These are phyloP conservation scores for Coelogynopora nodosa DNA, from an alignment of 2,888 invertebrate genomes.

Conservation along the genomic window DNA sequence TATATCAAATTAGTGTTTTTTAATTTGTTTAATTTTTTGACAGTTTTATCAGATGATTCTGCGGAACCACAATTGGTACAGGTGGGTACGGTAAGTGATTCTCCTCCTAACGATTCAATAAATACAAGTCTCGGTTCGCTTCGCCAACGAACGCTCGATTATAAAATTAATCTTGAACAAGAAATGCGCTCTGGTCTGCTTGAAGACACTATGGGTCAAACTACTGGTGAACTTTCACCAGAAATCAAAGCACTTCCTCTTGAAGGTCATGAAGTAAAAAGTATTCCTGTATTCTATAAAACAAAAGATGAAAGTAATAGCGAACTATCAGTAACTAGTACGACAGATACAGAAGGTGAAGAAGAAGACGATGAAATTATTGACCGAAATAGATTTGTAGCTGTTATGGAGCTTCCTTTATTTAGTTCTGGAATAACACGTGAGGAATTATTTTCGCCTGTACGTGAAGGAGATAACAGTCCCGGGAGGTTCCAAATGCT, in stretches of 20 bases:
- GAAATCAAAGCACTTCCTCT: not conserved
- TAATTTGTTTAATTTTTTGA: too few species aligned
- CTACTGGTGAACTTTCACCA: not conserved
- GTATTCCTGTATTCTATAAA: not conserved
- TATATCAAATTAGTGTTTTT: too few species aligned
- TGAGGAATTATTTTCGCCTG: constrained; percentile 3
- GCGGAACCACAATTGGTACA: not conserved
- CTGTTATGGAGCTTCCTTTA: not conserved
- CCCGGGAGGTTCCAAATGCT: constrained; percentile 3
- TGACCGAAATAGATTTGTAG: not conserved
- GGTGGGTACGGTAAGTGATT: constrained; percentile 5
- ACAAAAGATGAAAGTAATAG: constrained; percentile 7
- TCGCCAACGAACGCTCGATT: not conserved
- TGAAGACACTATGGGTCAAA: not conserved
- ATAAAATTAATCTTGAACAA: not conserved
- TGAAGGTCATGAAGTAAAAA: not conserved
- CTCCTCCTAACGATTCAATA: not conserved
- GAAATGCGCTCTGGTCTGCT: constrained; percentile 3
- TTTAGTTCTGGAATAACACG: not conserved
- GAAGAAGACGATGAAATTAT: not conserved
- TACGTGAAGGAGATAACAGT: not conserved
- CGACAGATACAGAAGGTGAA: constrained; percentile 4
- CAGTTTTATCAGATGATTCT: not conserved
- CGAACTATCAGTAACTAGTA: not conserved
- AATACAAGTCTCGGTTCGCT: not conserved